Evolutionary conservation across 1,140 invertebrate species (phyloP), one percentile per base, ranked within the genome.

Genomic region (Aphelinus certus): DNA sequence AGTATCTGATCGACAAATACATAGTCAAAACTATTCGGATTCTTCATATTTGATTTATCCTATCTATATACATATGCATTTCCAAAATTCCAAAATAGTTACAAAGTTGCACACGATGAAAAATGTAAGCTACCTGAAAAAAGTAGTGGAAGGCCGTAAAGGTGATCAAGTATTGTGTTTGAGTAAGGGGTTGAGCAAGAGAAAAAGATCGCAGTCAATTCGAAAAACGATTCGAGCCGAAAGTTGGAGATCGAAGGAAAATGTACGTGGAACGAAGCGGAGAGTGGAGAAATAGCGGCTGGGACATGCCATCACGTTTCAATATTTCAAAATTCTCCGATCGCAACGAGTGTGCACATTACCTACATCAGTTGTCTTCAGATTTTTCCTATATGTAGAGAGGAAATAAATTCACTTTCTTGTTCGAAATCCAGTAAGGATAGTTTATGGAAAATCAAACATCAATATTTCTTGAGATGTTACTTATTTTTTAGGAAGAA

Each of bases 291-390:
- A 42, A 70, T 47, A 56, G 57, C 65, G 74, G 46, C 43, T 64
- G 47, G 65, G 9, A 65, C 71, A 61, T 71, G 76, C 78, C 75
- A 75, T 79, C 67, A 74, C 76, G 51, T 79, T 82, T 82, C 81
- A 82, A 83, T 83, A 83, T 83, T 82, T 81, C 77, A 80, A 67
- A 77, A 76, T 79, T 56, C 43, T 65, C 55, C 43, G 7, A 60
- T 56, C 58, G 58, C 9, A 26, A 26, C 26, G 26, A 26, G 26
- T 26, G 26, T 26, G 45, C 53, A 51, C 26, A 76, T 78, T 76
- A 71, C 72, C 65, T 67, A 55, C 45, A 46, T 70, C 63, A 71
- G 63, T 53, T 64, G 53, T 63, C 45, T 49, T 61, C 10, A 56
- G 51, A 56, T 48, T 64, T n/a, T 45, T 68, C n/a, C 46, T 26